These are phyloP conservation scores for Menura novaehollandiae DNA, from an alignment of 2,113 vertebrate species.

Conservation along the genomic window DNA sequence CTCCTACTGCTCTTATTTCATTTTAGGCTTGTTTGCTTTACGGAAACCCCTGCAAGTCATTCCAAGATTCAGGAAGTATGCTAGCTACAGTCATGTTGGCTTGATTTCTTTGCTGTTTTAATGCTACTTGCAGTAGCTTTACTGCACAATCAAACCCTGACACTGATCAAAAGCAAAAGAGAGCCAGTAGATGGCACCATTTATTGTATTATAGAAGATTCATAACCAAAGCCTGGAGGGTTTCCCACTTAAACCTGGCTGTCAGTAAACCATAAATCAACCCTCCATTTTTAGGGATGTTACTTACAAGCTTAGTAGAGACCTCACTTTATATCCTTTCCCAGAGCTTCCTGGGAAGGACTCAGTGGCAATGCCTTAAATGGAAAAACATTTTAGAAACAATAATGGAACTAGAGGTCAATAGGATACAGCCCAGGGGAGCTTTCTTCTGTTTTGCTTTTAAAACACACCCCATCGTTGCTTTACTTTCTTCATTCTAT, in stretches of 20 bases:
- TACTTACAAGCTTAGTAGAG: conserved; percentile 27
- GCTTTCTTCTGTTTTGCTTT: conserved; percentile 28
- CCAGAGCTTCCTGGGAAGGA: conserved; percentile 12
- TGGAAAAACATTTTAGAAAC: conserved; percentile 46
- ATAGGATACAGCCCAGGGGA: conserved; percentile 44
- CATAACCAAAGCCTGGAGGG: not conserved
- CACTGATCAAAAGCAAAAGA: not conserved
- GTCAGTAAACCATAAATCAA: conserved; percentile 43
- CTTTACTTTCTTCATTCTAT: not conserved
- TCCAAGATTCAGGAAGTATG: not conserved
- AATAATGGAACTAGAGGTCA: conserved; percentile 48
- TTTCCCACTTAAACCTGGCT: conserved; percentile 15
- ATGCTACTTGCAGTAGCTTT: not conserved
- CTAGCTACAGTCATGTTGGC: not conserved
- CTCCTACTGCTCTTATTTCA: not conserved
- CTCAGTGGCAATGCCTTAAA: conserved; percentile 55
- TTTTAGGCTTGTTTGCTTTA: conserved; percentile 15
- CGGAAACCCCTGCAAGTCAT: not conserved
- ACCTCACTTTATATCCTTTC: conserved; percentile 35
- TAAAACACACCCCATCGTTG: not conserved
- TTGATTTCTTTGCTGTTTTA: not conserved
- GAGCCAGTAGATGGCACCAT: conserved; percentile 75
- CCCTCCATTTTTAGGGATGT: conserved; percentile 45
- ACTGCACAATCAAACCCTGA: not conserved
- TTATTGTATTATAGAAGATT: conserved; percentile 56